Conservation (phyloP, 2,113 vertebrate species). For the Steatornis caripensis region DNA sequence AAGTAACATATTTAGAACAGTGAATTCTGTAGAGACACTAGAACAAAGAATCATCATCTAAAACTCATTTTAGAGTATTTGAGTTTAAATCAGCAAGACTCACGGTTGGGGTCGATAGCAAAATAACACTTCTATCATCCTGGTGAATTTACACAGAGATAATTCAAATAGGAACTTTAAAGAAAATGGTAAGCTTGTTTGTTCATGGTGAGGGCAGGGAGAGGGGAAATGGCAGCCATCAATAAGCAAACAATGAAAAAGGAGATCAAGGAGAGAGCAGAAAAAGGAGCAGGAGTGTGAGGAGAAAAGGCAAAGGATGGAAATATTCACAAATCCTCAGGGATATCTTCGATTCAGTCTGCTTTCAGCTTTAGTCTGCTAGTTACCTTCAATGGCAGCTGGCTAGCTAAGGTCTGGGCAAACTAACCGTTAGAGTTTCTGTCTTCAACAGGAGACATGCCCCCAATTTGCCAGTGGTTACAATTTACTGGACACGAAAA, state of each 20-base stretch:
- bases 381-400: not conserved
- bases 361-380: not conserved
- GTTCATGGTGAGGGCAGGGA: not conserved
- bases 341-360: not conserved
- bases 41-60: constrained; percentile 17
- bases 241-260: not conserved
- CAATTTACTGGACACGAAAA: not conserved
- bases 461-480: not conserved
- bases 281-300: not conserved
- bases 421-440: not conserved
- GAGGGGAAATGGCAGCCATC: not conserved
- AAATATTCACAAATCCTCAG: not conserved
- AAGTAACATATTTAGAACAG: not conserved
- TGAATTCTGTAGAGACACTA: constrained; percentile 6
- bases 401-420: not conserved
- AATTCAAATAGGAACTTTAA: not conserved
- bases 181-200: constrained; percentile 4
- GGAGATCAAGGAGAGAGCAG: not conserved
- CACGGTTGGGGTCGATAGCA: not conserved
- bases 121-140: constrained; percentile 4
- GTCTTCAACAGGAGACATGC: not conserved
- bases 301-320: not conserved
- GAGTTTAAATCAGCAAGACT: constrained; percentile 26
- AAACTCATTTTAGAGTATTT: constrained; percentile 3
- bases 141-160: not conserved